These are phyloP conservation scores for Pterocles gutturalis DNA, from an alignment of 2,113 vertebrate genomes.

Conservation along the genomic window DNA sequence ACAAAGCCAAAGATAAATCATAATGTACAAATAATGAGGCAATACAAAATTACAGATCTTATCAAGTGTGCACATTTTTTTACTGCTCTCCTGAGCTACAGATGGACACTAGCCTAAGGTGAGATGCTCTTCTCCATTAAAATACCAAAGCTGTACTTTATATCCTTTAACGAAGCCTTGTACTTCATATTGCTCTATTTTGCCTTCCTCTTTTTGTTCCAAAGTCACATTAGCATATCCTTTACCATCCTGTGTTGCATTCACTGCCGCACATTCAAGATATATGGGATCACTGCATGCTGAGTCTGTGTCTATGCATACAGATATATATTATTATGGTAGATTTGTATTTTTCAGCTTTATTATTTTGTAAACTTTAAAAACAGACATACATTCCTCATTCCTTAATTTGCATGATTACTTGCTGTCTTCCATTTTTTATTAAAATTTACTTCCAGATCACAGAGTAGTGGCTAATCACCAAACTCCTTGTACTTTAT, in stretches of 20 bases:
- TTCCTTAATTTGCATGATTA: slow-evolving; percentile 4
- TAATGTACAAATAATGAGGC: background rate
- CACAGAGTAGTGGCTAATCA: background rate
- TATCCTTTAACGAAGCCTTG: background rate
- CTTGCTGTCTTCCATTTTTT: background rate
- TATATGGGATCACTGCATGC: background rate
- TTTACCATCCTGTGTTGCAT: background rate
- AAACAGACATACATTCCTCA: background rate
- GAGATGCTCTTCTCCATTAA: background rate
- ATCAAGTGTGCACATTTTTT: fast-evolving
- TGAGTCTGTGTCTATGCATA: background rate
- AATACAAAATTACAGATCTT: background rate
- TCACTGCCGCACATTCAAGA: background rate
- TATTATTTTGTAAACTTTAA: background rate
- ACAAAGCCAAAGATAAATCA: background rate
- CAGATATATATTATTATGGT: background rate
- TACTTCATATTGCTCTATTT: background rate
- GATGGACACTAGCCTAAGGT: background rate
- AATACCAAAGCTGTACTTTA: background rate
- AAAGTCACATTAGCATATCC: background rate
- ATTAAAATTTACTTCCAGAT: background rate
- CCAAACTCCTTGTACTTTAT: background rate
- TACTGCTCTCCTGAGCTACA: background rate
- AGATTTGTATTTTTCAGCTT: background rate
- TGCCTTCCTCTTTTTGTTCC: background rate